A percentile compares a stretch with the other conserved stretches of the same genome.
Evolutionary conservation across 2,888 invertebrate species (phyloP).

Genomic region (Eurois occulta): DNA sequence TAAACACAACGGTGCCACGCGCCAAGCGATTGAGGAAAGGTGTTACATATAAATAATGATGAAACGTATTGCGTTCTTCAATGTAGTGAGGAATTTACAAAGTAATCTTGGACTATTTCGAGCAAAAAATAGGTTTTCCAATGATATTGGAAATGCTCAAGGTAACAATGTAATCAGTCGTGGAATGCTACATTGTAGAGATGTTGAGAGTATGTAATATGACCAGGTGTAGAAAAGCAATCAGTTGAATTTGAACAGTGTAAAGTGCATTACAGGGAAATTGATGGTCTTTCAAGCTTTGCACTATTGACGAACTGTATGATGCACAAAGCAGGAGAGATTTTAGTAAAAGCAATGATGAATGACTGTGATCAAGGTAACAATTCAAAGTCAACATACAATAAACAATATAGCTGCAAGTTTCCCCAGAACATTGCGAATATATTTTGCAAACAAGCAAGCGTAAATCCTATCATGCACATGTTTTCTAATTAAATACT

Average conservation of each 20-base stretch:
- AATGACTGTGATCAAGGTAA: not conserved
- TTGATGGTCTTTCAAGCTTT: too few relatives aligned
- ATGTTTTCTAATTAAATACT: constrained; percentile 32
- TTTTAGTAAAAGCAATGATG: not conserved
- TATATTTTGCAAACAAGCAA: constrained; percentile 31
- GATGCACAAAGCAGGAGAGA: not conserved
- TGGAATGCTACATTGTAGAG: constrained; percentile 11
- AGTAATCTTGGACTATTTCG: constrained; percentile 40
- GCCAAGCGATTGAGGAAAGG: constrained; percentile 35
- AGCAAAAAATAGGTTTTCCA: constrained; percentile 32
- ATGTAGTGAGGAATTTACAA: constrained; percentile 20
- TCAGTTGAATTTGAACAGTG: not conserved
- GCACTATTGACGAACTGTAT: not conserved
- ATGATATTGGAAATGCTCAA: constrained; percentile 30
- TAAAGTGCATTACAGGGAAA: not conserved
- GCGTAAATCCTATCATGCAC: constrained; percentile 25
- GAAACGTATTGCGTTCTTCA: constrained; percentile 32
- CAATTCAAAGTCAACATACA: constrained; percentile 1
- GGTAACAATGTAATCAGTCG: constrained; percentile 45
- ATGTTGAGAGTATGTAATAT: not conserved
- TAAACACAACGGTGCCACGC: constrained; percentile 17
- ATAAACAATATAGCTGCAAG: not conserved
- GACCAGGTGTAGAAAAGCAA: not conserved
- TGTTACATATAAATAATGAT: constrained; percentile 31
- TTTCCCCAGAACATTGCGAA: constrained; percentile 34